Conservation (phyloP, 2,113 vertebrate species). For the Paratilapia polleni region DNA sequence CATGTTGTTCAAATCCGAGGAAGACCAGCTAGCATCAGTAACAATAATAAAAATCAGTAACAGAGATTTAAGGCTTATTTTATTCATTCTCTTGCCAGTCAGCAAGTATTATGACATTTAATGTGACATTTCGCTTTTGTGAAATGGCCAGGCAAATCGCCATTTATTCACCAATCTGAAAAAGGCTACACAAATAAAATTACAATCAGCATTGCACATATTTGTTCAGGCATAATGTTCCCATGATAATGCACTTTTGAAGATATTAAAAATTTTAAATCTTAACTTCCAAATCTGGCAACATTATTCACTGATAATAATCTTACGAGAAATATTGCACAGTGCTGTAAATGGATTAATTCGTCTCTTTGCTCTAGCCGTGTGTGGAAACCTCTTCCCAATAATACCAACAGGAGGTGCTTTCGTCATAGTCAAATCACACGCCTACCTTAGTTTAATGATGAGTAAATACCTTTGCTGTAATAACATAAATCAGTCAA, state of each 20-base stretch:
- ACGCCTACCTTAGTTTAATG: no score
- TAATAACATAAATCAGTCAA: no score
- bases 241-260: background rate
- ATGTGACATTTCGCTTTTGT: background rate
- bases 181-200: background rate
- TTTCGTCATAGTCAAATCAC: background rate
- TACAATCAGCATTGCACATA: background rate
- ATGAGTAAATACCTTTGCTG: no score
- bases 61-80: background rate
- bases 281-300: no score
- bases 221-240: background rate
- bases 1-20: fast-evolving
- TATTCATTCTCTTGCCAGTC: background rate
- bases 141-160: background rate
- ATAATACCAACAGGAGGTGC: background rate
- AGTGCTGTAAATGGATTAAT: background rate
- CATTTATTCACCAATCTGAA: background rate
- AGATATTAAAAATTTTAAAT: background rate
- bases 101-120: background rate
- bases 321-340: background rate
- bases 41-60: background rate
- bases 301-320: background rate
- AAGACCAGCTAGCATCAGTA: background rate
- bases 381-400: background rate
- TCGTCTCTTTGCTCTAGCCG: background rate